phyloP scores from a whole-genome alignment of 1,140 invertebrate genomes.

The Sitobion miscanthi region DNA sequence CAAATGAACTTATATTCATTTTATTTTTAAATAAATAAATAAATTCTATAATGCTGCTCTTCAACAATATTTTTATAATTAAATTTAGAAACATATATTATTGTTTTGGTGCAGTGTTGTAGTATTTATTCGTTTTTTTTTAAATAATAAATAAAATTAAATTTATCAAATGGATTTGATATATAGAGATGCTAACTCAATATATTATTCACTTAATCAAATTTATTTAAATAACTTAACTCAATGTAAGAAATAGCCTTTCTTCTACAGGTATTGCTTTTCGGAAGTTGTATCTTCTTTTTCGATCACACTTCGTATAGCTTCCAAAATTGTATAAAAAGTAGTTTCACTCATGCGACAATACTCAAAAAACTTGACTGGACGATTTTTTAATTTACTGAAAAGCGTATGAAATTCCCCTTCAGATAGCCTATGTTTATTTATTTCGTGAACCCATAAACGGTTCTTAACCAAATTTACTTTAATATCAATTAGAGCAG shows the following conservation, averaged over 20 bases:
- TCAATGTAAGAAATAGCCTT: conserved; percentile 36
- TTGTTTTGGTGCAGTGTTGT: neutral
- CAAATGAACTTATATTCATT: neutral
- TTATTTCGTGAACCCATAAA: conserved; percentile 38
- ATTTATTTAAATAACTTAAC: conserved; percentile 5
- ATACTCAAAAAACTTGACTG: conserved; percentile 20
- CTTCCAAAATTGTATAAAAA: conserved; percentile 42
- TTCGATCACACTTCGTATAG: conserved; percentile 8
- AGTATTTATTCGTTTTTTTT: neutral
- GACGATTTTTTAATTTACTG: conserved; percentile 32
- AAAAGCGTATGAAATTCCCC: conserved; percentile 11
- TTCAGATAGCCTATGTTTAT: conserved; percentile 13
- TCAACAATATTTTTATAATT: neutral
- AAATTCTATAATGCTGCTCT: neutral
- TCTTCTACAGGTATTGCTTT: conserved; percentile 27
- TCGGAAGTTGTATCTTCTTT: conserved; percentile 35
- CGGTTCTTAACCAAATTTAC: conserved; percentile 35
- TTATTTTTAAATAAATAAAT: neutral
- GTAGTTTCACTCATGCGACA: conserved; percentile 30
- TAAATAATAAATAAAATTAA: neutral
- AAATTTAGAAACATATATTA: neutral
- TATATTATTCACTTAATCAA: neutral
- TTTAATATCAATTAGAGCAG: conserved; percentile 26
- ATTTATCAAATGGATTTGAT: neutral
- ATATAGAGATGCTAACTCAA: too few relatives aligned